Base-by-base conservation (phyloP, 2,113 vertebrate genomes). In the Stigmatopora nigra region DNA sequence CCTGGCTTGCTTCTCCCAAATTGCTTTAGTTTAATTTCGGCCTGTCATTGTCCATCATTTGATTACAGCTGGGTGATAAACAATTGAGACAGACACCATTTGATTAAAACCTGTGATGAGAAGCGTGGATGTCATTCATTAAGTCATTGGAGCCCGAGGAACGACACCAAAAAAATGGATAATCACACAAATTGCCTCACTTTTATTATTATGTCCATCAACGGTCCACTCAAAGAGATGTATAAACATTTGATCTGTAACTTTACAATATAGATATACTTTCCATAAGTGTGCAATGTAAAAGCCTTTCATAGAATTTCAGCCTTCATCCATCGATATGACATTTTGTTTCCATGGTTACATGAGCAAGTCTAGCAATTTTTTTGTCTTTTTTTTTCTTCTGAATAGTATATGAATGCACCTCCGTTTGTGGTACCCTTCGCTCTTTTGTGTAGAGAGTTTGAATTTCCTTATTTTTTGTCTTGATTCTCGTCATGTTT, bases 111-210 rank as follows among this genome's bases (percentile, higher is more conserved):
- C 65, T 46, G 61, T 65, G 55, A 55, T 41, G 16, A 41, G 62
- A 38, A 69, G 38, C 67, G 61, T 59, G 60, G 52, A 38, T 58
- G 53, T 58, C 51, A 68, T 9, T 25, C 51, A 68, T 9, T 25
- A 20, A 35, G 38, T 49, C 49, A 60, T 60, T 51, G 68, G 52
- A 22, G 46, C 49, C 19, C 19, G 36, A 25, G 71, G 56, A 51
- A 16, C 46, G 67, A 17, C 73, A 75, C 53, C 58, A 69, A 69
- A 51, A 69, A 51, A 55, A 66, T 47, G 44, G 61, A 64, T 78
- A 17, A 35, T 51, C 64, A 49, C 51, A 62, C 64, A 38, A 9
- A 36, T 14, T 36, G 9, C 9, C 68, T 51, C 14, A 52, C 64
- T 64, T 49, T 72, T 67, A 52, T 67, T 68, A n/a, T 72, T 61